Evolutionary conservation across 2,797 vertebrate genomes (phyloP).

Genomic region (Cynodonichthys magdalenae): DNA sequence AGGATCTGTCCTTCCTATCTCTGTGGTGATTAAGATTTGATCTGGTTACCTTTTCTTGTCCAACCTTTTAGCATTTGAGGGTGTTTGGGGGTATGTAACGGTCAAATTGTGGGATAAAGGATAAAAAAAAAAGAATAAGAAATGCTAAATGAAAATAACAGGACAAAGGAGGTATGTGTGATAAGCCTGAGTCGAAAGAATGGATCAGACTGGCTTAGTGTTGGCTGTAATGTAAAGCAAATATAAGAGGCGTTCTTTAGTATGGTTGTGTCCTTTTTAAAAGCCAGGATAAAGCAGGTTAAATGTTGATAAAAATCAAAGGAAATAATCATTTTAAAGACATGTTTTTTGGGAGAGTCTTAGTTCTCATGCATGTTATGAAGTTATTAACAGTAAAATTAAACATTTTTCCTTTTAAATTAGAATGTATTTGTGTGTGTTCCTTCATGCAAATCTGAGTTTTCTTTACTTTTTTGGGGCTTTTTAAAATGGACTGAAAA

Average conservation of each 20-base stretch:
- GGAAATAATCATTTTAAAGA: background rate
- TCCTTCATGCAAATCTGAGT: background rate
- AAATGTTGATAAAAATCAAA: too few relatives aligned
- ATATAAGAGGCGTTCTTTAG: slow-evolving; percentile 34
- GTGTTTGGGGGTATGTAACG: slow-evolving; percentile 14
- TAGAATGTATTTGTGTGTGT: background rate
- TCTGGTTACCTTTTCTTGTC: slow-evolving; percentile 48
- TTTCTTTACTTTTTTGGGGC: background rate
- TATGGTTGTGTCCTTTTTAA: slow-evolving; percentile 45
- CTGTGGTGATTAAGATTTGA: slow-evolving; percentile 50
- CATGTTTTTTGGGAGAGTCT: background rate
- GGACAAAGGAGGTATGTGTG: slow-evolving; percentile 6
- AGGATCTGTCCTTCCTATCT: slow-evolving; percentile 39
- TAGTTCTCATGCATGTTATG: too few relatives aligned
- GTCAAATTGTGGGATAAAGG: slow-evolving; percentile 3
- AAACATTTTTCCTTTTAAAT: too few relatives aligned
- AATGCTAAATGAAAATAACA: slow-evolving; percentile 22
- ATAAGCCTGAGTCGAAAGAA: slow-evolving; percentile 9
- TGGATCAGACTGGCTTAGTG: slow-evolving; percentile 1
- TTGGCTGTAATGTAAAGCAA: slow-evolving; percentile 37
- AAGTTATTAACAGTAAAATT: too few relatives aligned
- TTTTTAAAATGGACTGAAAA: too few relatives aligned
- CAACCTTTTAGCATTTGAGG: slow-evolving; percentile 36
- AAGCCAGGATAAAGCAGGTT: slow-evolving; percentile 40
- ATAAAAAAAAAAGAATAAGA: slow-evolving; percentile 16